Base-by-base conservation (phyloP, 2,797 vertebrate genomes). In the Cyclopterus lumpus region DNA sequence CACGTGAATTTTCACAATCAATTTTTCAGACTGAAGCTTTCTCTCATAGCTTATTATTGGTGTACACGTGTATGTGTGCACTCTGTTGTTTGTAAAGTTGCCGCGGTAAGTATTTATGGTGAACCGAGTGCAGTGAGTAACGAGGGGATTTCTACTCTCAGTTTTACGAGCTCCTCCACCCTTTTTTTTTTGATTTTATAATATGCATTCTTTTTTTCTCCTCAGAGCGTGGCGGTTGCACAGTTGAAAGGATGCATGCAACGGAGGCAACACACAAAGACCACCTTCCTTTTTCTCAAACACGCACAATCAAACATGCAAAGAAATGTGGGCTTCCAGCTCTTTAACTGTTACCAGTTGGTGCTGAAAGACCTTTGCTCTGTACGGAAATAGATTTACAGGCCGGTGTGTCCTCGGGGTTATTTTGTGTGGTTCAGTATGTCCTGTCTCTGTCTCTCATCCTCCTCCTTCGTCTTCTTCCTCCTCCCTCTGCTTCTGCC, bases 41-140 rank as follows among this genome's bases (percentile, higher is more conserved):
- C 57, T 46, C 15, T 48, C 15, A 30, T 15, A 26, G 54, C 15
- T 32, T 78, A 75, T 79, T 79, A 79, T 51, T 73, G 57, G 48
- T 66, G 18, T 62, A 3, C 44, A 24, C 77, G 77, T 71, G 10
- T 49, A 65, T 67, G 42, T 22, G 59, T 67, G 81, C 68, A 30
- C 11, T 34, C 16, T 6, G 49, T 63, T 80, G 71, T 77, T 82
- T 78, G 65, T 77, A 5, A 67, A 88, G 83, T 89, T 88, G 88
- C 40, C 79, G 71, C 44, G 64, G 59, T 26, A 74, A 80, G 82
- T 84, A 89, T 91, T 91, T 93, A 88, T 78, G 71, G 64, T 58
- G 34, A 69, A 46, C 55, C 67, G 46, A 77, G 63, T 76, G 80
- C 80, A 68, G 51, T 15, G 54, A 16, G 15, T n/a, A 81, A 59